Evolutionary conservation across 2,797 vertebrate genomes (phyloP).

Genomic region (Sebastes paucispinis): DNA sequence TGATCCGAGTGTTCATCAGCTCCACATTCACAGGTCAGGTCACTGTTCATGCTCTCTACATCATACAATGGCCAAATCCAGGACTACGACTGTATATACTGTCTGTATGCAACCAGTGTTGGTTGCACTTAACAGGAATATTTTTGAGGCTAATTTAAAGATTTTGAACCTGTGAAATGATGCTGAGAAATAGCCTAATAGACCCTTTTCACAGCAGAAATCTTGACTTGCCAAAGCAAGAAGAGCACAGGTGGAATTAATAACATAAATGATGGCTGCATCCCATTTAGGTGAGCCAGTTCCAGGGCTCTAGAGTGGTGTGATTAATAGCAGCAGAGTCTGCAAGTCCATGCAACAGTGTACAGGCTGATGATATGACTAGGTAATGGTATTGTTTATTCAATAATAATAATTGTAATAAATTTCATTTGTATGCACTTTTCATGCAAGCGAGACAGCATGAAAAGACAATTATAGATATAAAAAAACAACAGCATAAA

Average conservation of each 20-base stretch:
- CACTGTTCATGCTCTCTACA: neutral
- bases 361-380: too few species aligned
- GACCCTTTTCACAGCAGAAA: neutral
- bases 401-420: neutral
- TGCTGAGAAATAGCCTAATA: neutral
- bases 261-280: neutral
- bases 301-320: neutral
- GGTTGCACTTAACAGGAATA: neutral
- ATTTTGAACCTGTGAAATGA: neutral
- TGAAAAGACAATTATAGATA: neutral
- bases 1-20: slow-evolving; percentile 83
- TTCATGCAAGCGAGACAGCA: neutral
- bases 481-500: neutral
- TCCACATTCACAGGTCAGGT: slow-evolving; percentile 83
- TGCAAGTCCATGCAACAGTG: too few species aligned
- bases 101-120: neutral
- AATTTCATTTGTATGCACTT: neutral
- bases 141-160: neutral
- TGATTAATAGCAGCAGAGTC: too few species aligned
- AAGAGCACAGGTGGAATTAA: neutral
- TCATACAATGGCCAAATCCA: neutral
- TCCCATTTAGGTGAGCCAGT: neutral
- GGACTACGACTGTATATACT: neutral
- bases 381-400: too few species aligned
- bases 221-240: neutral